Evolutionary conservation across 2,888 invertebrate genomes (phyloP), one percentile per base, ranked within the genome.

Genomic region (Cheilosia variabilis): DNA sequence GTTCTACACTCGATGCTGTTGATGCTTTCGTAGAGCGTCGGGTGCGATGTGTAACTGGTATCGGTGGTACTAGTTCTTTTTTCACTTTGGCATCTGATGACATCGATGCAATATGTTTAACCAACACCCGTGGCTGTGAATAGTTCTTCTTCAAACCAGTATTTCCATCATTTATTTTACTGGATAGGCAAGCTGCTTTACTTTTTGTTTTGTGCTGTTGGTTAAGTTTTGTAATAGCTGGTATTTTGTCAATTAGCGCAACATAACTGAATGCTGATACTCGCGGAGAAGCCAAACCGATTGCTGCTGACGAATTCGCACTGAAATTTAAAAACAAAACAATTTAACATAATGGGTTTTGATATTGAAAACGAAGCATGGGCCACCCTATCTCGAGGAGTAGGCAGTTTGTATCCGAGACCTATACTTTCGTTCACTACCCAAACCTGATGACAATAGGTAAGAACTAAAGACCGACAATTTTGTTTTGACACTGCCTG

Each of bases 231-330:
- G 31, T 27, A 34, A 10, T 22, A 55, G 52, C 27, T 1, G 63
- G 45, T 43, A 31, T 53, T 55, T 69, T 47, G 24, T 71, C 52
- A 27, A 55, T 17, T 47, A 63, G 37, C 27, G 50, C 55, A 41
- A 73, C 66, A 22, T 43, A 34, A 34, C 63, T 88, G 78, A 89
- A 89, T 19, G 89, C 89, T 1, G 89, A 89, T 66, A 87, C 78
- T 72, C 87, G 88, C 37, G 82, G 68, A 62, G 87, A 80, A 22
- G 87, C 77, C 9, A 84, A 84, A 22, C 81, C 19, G 6, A 88
- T 83, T 4, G 80, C 75, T 19, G 87, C 87, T 76, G 87, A 76
- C 72, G 78, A 84, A 77, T 86, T 87, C 22, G 84, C 78, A 41
- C 87, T 88, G 75, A n/a, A 87, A 83, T 58, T 41, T 7, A 65